phyloP scores from a whole-genome alignment of 2,113 vertebrate species.

The Cebidichthys violaceus region DNA sequence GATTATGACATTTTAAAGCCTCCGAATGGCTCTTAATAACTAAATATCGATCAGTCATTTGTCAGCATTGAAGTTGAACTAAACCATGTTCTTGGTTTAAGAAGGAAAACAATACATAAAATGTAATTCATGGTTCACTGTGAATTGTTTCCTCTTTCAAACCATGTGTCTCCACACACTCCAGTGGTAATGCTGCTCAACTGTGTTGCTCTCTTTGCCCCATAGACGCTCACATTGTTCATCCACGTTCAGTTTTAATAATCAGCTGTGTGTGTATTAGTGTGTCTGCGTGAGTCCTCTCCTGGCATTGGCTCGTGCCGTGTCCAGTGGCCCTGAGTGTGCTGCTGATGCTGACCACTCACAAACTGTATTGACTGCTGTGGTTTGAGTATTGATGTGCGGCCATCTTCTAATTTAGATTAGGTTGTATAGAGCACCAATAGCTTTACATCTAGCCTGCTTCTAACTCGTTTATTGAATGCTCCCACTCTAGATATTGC shows the following conservation, averaged over 20 bases:
- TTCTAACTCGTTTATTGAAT: neutral
- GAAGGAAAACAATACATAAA: neutral
- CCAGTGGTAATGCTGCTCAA: too few relatives aligned
- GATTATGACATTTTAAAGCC: neutral
- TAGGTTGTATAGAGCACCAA: neutral
- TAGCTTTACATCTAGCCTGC: neutral
- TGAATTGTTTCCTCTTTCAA: neutral
- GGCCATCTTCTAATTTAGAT: slow-evolving; percentile 61
- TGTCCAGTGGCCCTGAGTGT: slow-evolving; percentile 49
- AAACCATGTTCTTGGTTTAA: neutral
- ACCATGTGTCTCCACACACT: too few relatives aligned
- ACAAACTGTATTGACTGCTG: slow-evolving; percentile 50
- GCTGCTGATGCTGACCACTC: slow-evolving; percentile 53
- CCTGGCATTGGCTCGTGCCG: slow-evolving; percentile 23
- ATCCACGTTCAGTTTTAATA: neutral
- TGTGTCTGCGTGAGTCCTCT: neutral
- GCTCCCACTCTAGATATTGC: neutral
- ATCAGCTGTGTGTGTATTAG: neutral
- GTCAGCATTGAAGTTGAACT: neutral
- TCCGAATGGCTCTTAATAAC: neutral
- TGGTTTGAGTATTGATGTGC: slow-evolving; percentile 60
- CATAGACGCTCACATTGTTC: neutral
- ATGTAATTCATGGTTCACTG: neutral
- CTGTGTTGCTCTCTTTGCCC: neutral
- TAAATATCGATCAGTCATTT: neutral